phyloP scores from a whole-genome alignment of 2,113 vertebrate species.

The Cololabis saira region DNA sequence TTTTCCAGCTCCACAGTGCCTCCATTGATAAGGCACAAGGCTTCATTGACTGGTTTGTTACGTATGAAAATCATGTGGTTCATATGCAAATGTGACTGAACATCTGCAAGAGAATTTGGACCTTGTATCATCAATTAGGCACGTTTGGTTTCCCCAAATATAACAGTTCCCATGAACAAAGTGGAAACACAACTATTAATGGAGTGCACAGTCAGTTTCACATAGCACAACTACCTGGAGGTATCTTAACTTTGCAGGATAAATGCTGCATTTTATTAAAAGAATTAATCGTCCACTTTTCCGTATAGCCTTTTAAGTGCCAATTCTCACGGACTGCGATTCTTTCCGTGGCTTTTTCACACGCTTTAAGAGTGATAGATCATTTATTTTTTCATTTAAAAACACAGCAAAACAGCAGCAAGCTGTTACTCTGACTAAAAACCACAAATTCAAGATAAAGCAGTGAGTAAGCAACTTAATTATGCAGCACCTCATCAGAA shows the following conservation, averaged over 20 bases:
- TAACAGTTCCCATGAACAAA: too few relatives aligned
- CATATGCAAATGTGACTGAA: not conserved
- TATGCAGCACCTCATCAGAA: constrained; percentile 9
- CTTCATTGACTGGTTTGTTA: not conserved
- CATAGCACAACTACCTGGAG: too few relatives aligned
- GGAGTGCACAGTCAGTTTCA: too few relatives aligned
- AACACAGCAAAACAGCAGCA: not conserved
- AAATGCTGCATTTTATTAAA: too few relatives aligned
- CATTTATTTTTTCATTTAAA: not conserved
- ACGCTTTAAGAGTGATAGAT: constrained; percentile 4
- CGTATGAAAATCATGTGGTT: not conserved
- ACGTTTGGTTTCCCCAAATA: too few relatives aligned
- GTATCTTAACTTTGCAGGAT: too few relatives aligned
- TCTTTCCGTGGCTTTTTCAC: not conserved
- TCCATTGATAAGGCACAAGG: not conserved
- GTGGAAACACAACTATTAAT: too few relatives aligned
- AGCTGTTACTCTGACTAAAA: accelerated
- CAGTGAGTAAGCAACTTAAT: not conserved
- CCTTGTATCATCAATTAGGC: not conserved
- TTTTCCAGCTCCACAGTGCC: not conserved
- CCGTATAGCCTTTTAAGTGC: too few relatives aligned
- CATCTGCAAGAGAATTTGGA: not conserved
- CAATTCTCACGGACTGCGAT: too few relatives aligned
- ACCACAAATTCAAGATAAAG: constrained; percentile 3
- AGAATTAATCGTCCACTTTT: too few relatives aligned